Conservation (phyloP, 2,888 invertebrate species). For the Stenurella melanura region DNA sequence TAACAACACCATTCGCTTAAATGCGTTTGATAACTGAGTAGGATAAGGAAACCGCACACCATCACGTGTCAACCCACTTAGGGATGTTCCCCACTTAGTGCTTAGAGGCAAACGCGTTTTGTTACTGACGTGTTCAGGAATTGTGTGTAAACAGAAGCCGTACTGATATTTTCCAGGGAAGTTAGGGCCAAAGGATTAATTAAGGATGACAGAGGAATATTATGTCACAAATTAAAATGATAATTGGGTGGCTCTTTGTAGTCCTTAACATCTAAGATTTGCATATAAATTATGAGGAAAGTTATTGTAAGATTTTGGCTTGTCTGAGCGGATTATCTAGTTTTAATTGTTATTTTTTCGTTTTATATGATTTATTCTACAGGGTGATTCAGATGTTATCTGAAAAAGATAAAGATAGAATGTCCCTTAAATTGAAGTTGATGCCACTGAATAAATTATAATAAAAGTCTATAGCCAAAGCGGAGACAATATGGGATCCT, state of each 20-base stretch:
- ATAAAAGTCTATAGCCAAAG: too few species aligned
- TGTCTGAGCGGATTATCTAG: too few species aligned
- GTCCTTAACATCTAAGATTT: not conserved
- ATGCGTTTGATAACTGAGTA: conserved; percentile 37
- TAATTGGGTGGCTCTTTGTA: not conserved
- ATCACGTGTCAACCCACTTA: conserved; percentile 39
- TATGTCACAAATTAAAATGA: not conserved
- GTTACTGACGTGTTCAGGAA: conserved; percentile 29
- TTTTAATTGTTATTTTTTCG: too few species aligned
- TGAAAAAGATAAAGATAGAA: too few species aligned
- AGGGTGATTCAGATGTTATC: too few species aligned
- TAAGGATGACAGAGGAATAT: conserved; percentile 6
- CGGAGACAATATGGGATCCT: too few species aligned
- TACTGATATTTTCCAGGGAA: conserved; percentile 2
- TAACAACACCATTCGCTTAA: conserved; percentile 37
- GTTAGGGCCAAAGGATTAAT: conserved; percentile 2
- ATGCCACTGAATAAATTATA: too few species aligned
- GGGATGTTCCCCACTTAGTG: conserved; percentile 23
- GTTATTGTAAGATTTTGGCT: too few species aligned
- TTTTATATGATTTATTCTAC: too few species aligned
- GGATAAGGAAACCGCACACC: conserved; percentile 43
- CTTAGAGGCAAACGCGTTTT: conserved; percentile 20
- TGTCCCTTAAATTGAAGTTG: too few species aligned
- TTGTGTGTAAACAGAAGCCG: conserved; percentile 2
- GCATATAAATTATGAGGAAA: too few species aligned